Evolutionary conservation across 2,797 vertebrate genomes (phyloP).

Genomic region (Macrochelys suwanniensis): DNA sequence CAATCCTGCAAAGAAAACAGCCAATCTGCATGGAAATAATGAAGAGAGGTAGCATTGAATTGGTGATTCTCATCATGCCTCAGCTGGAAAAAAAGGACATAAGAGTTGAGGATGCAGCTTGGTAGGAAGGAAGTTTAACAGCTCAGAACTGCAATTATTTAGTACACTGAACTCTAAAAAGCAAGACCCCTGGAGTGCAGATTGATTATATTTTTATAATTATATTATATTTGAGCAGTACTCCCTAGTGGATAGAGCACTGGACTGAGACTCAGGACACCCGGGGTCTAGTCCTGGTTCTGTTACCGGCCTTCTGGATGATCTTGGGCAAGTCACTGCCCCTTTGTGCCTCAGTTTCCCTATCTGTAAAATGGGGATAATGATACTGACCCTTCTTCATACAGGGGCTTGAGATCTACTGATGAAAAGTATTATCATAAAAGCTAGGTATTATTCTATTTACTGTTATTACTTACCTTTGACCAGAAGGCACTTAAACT

Average conservation of each 20-base stretch:
- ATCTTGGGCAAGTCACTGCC: not conserved
- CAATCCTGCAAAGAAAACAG: not conserved
- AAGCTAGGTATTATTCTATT: not conserved
- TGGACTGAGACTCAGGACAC: not conserved
- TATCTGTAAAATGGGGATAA: not conserved
- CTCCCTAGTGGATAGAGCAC: not conserved
- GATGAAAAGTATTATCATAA: not conserved
- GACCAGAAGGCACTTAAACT: not conserved
- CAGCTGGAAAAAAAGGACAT: not conserved
- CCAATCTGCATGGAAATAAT: fast-evolving
- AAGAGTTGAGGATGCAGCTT: not conserved
- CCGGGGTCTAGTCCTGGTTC: not conserved
- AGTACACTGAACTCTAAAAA: not conserved
- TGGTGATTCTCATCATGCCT: not conserved
- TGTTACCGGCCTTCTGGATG: not conserved
- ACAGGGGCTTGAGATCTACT: not conserved
- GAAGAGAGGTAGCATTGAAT: not conserved
- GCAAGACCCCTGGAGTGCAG: not conserved
- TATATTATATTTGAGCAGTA: not conserved
- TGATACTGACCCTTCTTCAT: not conserved
- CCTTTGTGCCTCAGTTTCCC: not conserved
- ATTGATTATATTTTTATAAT: not conserved
- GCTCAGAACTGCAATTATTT: not conserved
- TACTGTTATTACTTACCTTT: not conserved
- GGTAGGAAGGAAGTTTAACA: not conserved